Percentiles rank a stretch among this genome's conserved stretches.
Conservation (phyloP, 2,888 invertebrate species). For the Ditylenchus weischeri region DNA sequence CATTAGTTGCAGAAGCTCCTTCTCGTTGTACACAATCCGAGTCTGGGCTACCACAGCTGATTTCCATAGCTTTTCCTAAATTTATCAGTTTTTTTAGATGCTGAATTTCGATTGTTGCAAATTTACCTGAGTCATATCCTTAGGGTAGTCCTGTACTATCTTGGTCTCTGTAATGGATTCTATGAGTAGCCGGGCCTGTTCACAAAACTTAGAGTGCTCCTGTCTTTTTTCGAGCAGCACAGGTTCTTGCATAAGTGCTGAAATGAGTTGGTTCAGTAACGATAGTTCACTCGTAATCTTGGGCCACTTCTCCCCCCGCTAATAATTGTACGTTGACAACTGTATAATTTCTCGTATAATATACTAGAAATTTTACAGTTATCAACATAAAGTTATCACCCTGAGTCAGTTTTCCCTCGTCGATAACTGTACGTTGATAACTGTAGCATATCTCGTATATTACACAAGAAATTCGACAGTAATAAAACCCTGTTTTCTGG, state of each 20-base stretch:
- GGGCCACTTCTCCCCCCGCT: no score
- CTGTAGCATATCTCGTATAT: no score
- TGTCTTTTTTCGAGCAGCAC: constrained; percentile 91
- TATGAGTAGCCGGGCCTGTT: constrained; percentile 82
- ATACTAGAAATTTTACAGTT: no score
- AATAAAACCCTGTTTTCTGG: no score
- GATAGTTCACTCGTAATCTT: no score
- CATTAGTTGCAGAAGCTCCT: constrained; percentile 85
- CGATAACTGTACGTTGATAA: no score
- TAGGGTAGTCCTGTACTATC: constrained; percentile 29
- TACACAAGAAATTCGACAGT: no score
- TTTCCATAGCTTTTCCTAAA: constrained; percentile 47
- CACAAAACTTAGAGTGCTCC: constrained; percentile 91
- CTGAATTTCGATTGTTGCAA: not conserved
- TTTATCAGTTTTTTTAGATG: not conserved
- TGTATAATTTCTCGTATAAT: no score
- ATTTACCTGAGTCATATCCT: constrained; percentile 36
- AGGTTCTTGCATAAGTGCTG: constrained; percentile 88
- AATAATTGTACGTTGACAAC: no score
- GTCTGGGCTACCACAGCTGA: constrained; percentile 94
- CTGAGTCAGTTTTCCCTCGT: no score
- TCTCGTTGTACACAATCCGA: constrained; percentile 86
- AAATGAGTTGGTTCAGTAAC: constrained; percentile 39
- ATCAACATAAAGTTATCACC: no score
- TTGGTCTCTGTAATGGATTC: constrained; percentile 64